These are phyloP conservation scores for Nebria brevicollis DNA, from an alignment of 2,888 invertebrate species.

Conservation along the genomic window DNA sequence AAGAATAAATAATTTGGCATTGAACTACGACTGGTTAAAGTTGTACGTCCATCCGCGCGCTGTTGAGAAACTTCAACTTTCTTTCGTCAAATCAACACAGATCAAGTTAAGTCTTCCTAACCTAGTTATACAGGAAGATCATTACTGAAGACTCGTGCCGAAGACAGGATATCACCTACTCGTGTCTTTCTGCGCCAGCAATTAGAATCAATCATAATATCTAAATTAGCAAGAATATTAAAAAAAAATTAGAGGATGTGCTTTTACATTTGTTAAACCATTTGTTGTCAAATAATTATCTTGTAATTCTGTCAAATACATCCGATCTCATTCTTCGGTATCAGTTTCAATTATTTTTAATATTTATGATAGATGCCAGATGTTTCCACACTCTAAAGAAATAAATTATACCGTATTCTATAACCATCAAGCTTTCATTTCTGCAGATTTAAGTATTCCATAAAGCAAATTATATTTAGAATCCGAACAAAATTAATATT, in stretches of 20 bases:
- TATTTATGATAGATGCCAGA: background rate
- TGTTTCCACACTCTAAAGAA: no score
- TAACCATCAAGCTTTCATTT: no score
- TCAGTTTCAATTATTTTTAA: background rate
- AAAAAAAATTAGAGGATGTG: background rate
- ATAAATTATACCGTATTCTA: no score
- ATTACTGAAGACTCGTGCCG: background rate
- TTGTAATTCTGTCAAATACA: background rate
- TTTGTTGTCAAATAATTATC: background rate
- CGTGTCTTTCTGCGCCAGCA: background rate
- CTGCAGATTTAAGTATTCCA: no score
- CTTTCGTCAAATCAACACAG: background rate
- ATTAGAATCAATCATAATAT: background rate
- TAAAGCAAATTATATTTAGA: no score
- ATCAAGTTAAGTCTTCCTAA: background rate
- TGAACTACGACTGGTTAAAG: background rate
- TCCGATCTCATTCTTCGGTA: background rate
- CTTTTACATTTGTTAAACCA: background rate
- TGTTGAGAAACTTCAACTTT: background rate
- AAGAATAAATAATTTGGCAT: background rate
- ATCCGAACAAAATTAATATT: no score
- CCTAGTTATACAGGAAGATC: constrained; percentile 1
- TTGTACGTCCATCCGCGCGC: background rate
- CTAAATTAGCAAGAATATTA: background rate
- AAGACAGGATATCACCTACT: background rate